Conservation (phyloP, 2,113 vertebrate genomes). For the Sinocyclocheilus anshuiensis region DNA sequence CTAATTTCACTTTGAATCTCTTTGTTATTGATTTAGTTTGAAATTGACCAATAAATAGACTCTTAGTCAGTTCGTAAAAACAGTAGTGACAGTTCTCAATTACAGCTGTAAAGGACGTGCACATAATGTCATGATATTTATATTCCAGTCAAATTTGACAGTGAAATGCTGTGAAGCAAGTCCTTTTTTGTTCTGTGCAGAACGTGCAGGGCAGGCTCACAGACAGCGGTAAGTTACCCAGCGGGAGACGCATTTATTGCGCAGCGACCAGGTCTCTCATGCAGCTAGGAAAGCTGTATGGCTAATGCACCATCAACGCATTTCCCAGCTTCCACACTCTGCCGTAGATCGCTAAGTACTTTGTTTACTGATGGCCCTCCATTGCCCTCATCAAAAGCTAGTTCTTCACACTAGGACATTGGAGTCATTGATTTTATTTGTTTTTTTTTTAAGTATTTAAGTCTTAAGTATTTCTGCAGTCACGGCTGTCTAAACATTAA, state of each 20-base stretch:
- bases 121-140: conserved; percentile 33
- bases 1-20: not conserved
- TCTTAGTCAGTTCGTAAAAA: not conserved
- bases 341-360: not conserved
- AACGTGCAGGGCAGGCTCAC: not conserved
- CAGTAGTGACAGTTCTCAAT: conserved; percentile 15
- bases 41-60: not conserved
- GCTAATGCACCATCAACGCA: conserved; percentile 15
- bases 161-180: conserved; percentile 14
- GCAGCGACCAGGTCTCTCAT: conserved; percentile 2
- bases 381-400: not conserved
- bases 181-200: conserved; percentile 27
- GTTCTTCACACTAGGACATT: not conserved
- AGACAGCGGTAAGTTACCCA: conserved; percentile 34
- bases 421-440: not conserved
- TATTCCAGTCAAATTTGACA: conserved; percentile 26
- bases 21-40: not conserved
- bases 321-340: conserved; percentile 15
- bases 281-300: not conserved
- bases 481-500: not conserved
- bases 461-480: not conserved
- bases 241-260: conserved; percentile 42
- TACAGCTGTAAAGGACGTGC: conserved; percentile 19
- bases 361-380: conserved; percentile 29
- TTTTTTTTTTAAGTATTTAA: not conserved